These are phyloP conservation scores for Malurus leucopterus DNA, from an alignment of 2,797 vertebrate species.

Conservation along the genomic window DNA sequence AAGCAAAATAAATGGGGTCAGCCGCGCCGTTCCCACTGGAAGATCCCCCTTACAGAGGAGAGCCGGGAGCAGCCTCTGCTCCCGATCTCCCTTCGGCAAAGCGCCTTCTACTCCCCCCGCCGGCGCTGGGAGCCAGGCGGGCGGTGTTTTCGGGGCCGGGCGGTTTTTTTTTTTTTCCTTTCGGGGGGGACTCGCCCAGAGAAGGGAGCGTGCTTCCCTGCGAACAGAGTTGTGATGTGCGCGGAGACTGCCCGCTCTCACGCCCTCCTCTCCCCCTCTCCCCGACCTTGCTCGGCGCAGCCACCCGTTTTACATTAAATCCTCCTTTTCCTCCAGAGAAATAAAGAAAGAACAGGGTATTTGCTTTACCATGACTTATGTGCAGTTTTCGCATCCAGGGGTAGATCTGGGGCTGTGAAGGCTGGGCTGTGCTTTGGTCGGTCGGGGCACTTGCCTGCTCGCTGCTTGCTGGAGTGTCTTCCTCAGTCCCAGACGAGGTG, in stretches of 20 bases:
- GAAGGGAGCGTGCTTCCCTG: background rate
- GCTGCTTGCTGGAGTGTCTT: slow-evolving; percentile 89
- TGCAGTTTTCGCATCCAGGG: slow-evolving; percentile 99
- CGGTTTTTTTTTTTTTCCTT: background rate
- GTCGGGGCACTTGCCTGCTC: slow-evolving; percentile 86
- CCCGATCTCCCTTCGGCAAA: slow-evolving; percentile 38
- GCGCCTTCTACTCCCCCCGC: slow-evolving; percentile 23
- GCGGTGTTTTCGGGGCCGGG: background rate
- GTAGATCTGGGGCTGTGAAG: slow-evolving; percentile 93
- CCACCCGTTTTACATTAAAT: slow-evolving; percentile 51
- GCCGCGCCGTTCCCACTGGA: slow-evolving; percentile 69
- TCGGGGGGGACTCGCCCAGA: background rate
- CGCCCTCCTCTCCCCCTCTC: slow-evolving; percentile 40
- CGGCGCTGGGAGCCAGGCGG: background rate
- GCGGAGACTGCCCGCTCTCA: slow-evolving; percentile 33
- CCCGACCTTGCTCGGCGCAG: slow-evolving; percentile 40
- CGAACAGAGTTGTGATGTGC: slow-evolving; percentile 10
- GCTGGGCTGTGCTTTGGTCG: slow-evolving; percentile 83
- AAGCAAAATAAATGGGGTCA: slow-evolving; percentile 64
- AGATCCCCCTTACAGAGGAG: slow-evolving; percentile 60
- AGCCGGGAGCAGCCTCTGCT: slow-evolving; percentile 63
- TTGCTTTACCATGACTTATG: slow-evolving; percentile 95
- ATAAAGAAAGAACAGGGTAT: slow-evolving; percentile 62
- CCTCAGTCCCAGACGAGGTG: slow-evolving; percentile 87
- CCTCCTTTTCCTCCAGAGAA: slow-evolving; percentile 42